A percentile compares a stretch with the other conserved stretches of the same genome.
Conservation (phyloP, 2,113 vertebrate species). For the Uria lomvia region DNA sequence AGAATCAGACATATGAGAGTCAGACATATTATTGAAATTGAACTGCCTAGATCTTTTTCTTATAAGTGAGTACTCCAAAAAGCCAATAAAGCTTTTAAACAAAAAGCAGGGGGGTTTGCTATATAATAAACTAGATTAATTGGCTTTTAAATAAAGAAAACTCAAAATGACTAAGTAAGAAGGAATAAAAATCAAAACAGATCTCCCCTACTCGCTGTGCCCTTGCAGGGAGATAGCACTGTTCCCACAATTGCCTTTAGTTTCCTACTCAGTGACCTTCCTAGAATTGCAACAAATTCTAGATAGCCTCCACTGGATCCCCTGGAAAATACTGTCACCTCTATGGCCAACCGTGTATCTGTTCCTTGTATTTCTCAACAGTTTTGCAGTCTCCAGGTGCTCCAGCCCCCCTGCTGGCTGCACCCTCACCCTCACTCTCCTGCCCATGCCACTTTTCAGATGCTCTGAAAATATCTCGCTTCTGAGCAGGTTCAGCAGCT, state of each 20-base stretch:
- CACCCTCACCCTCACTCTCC: not conserved
- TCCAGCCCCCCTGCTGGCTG: not conserved
- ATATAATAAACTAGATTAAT: constrained; percentile 11
- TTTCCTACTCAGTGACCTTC: not conserved
- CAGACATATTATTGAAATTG: constrained; percentile 32
- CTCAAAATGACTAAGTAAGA: not conserved
- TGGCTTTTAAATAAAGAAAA: constrained; percentile 23
- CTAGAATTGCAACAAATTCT: not conserved
- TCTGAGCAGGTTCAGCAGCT: not conserved
- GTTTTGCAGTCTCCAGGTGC: not conserved
- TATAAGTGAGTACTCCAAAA: not conserved
- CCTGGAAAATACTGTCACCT: not conserved
- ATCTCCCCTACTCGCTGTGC: not conserved
- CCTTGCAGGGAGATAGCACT: not conserved
- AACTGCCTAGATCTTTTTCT: not conserved
- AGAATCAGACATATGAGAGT: not conserved
- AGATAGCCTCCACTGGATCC: not conserved
- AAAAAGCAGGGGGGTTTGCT: not conserved
- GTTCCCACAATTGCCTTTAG: not conserved
- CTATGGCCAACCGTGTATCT: not conserved
- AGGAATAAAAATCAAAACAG: constrained; percentile 14
- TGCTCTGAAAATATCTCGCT: not conserved
- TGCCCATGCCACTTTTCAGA: not conserved
- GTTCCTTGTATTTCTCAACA: not conserved
- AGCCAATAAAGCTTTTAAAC: constrained; percentile 31